Conservation (phyloP, 2,797 vertebrate species). For the Rhinoraja longicauda region DNA sequence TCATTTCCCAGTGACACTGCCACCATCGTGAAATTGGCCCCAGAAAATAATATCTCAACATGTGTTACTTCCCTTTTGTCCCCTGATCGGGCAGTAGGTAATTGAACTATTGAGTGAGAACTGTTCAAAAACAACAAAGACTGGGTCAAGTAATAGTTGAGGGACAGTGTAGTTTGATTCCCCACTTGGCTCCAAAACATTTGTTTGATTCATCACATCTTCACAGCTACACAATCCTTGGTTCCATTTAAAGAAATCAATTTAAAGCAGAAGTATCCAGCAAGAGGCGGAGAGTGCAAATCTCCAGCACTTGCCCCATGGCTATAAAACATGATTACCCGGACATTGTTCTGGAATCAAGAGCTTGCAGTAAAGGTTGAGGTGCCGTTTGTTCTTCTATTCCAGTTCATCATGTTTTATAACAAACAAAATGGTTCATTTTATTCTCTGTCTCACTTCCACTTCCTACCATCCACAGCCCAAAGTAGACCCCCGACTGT, state of each 20-base stretch:
- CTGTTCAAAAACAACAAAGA: not conserved
- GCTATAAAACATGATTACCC: not conserved
- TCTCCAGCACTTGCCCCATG: not conserved
- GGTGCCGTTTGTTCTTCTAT: too few species aligned
- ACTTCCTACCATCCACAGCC: too few species aligned
- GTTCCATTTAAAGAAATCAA: not conserved
- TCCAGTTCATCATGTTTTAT: too few species aligned
- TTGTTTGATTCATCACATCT: not conserved
- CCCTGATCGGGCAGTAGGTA: not conserved
- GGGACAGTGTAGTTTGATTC: not conserved
- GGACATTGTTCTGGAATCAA: too few species aligned
- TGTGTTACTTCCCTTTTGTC: not conserved
- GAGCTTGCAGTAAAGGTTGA: too few species aligned
- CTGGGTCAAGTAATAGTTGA: not conserved
- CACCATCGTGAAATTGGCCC: too few species aligned
- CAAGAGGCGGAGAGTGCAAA: not conserved
- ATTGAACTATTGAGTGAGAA: not conserved
- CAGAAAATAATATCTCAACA: not conserved
- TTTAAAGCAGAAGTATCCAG: not conserved
- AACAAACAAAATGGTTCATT: too few species aligned
- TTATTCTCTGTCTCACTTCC: too few species aligned
- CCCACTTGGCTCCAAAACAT: too few species aligned
- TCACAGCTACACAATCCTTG: not conserved
- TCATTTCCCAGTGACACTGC: too few species aligned
- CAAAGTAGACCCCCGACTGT: too few species aligned